Percentiles rank a stretch among this genome's conserved stretches.
Conservation (phyloP, 2,888 invertebrate species). For the Tromatobia lineatoria region DNA sequence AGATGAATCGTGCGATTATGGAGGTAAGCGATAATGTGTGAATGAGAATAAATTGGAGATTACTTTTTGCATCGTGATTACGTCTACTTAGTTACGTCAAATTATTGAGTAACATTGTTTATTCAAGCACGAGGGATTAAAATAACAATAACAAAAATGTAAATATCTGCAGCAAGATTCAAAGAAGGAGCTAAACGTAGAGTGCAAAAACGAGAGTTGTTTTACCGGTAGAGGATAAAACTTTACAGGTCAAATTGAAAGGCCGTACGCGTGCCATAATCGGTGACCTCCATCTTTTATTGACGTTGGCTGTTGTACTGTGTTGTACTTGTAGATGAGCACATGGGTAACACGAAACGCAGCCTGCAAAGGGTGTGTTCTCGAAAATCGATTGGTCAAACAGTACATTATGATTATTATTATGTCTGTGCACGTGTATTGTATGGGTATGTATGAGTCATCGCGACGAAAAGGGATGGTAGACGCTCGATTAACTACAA, state of each 20-base stretch:
- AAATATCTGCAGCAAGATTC: slow-evolving; percentile 41
- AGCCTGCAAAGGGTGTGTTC: slow-evolving; percentile 3
- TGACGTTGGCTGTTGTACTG: not conserved
- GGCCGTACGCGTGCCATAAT: slow-evolving; percentile 57
- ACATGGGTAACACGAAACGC: slow-evolving; percentile 3
- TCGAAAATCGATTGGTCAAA: slow-evolving; percentile 47
- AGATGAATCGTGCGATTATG: not conserved
- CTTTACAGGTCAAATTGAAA: not conserved
- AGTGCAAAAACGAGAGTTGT: not conserved
- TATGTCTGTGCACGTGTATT: slow-evolving; percentile 3
- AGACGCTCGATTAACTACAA: not conserved
- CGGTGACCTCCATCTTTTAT: slow-evolving; percentile 32
- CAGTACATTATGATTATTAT: slow-evolving; percentile 41
- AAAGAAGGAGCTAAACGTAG: not conserved
- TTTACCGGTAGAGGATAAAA: not conserved
- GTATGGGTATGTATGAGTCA: slow-evolving; percentile 15
- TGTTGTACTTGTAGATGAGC: slow-evolving; percentile 1
- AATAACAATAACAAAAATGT: slow-evolving; percentile 17
- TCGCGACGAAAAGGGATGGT: slow-evolving; percentile 21
- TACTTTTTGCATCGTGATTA: not conserved
- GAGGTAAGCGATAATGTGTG: not conserved
- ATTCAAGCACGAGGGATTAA: not conserved
- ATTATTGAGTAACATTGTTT: not conserved
- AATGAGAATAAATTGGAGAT: not conserved
- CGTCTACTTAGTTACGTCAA: not conserved